Percentiles rank a stretch among this genome's conserved stretches.
These are phyloP conservation scores for Carapus acus DNA, from an alignment of 2,797 vertebrate species.

Conservation along the genomic window DNA sequence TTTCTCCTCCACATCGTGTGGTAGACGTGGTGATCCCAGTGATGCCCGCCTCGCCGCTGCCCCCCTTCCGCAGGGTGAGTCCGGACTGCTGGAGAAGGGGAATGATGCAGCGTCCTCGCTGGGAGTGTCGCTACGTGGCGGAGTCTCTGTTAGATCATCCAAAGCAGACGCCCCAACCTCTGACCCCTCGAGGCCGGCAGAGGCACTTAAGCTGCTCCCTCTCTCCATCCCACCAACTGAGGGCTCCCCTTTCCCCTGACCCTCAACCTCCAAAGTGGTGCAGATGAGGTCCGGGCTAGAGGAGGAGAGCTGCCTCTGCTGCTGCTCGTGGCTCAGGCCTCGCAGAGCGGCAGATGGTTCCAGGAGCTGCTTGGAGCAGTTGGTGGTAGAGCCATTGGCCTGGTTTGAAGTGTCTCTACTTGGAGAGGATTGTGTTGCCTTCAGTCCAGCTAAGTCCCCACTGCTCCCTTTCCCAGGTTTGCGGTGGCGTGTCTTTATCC, in stretches of 20 bases:
- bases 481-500: constrained; percentile 86
- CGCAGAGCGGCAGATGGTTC: constrained; percentile 68
- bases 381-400: constrained; percentile 51
- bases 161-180: constrained; percentile 57
- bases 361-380: constrained; percentile 70
- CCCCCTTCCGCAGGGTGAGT: constrained; percentile 77
- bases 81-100: constrained; percentile 82
- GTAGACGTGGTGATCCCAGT: constrained; percentile 71
- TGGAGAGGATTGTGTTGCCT: constrained; percentile 64
- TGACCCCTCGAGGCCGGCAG: constrained; percentile 60
- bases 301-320: constrained; percentile 79
- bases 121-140: constrained; percentile 78
- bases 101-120: constrained; percentile 81
- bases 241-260: constrained; percentile 62
- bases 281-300: constrained; percentile 87
- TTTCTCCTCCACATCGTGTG: constrained; percentile 69
- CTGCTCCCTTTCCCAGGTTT: constrained; percentile 85
- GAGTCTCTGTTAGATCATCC: constrained; percentile 72
- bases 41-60: constrained; percentile 63
- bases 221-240: constrained; percentile 59
- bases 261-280: constrained; percentile 74
- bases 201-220: constrained; percentile 68
- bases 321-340: constrained; percentile 76
- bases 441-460: constrained; percentile 79
- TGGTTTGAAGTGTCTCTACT: constrained; percentile 58